Evolutionary conservation across 2,113 vertebrate species (phyloP).

Genomic region (Phylloscopus whistleri): DNA sequence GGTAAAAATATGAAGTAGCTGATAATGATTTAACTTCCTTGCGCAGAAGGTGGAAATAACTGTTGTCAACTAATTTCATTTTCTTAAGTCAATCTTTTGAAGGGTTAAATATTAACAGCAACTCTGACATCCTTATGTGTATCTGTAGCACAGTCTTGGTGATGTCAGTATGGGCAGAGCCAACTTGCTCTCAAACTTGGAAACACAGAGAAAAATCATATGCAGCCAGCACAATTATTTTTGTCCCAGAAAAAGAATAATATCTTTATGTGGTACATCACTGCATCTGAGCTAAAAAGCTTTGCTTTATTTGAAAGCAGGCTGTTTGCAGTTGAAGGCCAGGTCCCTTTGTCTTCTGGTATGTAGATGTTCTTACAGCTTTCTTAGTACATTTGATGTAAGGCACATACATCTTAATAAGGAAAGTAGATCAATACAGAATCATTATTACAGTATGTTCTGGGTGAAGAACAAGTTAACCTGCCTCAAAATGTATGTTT

Average conservation of each 20-base stretch:
- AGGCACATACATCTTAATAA: background rate
- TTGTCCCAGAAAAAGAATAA: background rate
- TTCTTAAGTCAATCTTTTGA: background rate
- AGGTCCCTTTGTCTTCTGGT: background rate
- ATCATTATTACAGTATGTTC: background rate
- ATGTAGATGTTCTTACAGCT: background rate
- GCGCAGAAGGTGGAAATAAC: background rate
- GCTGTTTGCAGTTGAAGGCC: background rate
- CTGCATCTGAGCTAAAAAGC: background rate
- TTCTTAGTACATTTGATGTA: background rate
- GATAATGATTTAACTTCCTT: background rate
- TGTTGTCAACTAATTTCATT: background rate
- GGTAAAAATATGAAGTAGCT: background rate
- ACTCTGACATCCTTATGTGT: background rate
- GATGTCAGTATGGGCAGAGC: background rate
- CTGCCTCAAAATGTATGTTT: background rate
- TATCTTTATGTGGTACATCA: background rate
- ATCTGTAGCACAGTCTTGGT: background rate
- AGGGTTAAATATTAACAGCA: background rate
- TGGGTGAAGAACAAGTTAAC: background rate
- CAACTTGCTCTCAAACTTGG: background rate
- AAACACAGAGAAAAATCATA: background rate
- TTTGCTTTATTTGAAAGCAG: background rate
- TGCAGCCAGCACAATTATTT: background rate
- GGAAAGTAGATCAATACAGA: background rate